Base-by-base conservation (phyloP, 2,888 invertebrate species). In the Cantharis lateralis region DNA sequence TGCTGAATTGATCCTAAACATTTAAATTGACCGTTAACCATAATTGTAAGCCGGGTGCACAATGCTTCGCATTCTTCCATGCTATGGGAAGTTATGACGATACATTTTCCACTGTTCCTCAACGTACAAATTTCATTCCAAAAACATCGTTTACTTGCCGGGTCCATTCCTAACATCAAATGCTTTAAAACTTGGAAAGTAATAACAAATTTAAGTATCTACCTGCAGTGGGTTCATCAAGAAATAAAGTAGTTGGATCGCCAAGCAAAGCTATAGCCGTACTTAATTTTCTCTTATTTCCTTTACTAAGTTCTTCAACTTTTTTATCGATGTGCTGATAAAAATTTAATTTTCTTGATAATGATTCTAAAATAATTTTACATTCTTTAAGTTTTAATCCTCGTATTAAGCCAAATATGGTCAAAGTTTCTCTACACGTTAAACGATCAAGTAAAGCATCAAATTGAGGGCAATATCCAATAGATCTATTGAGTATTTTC, bases 31-130 rank as follows among this genome's bases (percentile, higher is more conserved):
- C 95, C 95, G 86, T 94, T 93, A 20, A 94, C 94, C 95, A 95
- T 95, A 79, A 95, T 93, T 24, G 94, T 94, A 81, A 95, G 87
- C 10, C 94, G 89, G 5, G 93, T 92, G 86, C 95, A 95, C 48
- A 95, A 89, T 26, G 94, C 94, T 88, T 95, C 94, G 87, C 94
- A 94, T 87, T 95, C 95, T 88, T 94, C 94, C 93, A 95, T 94
- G 85, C 93, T 93, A 88, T 94, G 94, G 64, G 95, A 95, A 16
- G 95, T 96, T 78, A 95, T 90, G 77, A 96, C 90, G 72, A 95
- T 91, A 70, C 94, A 93, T 83, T 91, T 90, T 0, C 95, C 95
- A 0, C 91, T 88, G 71, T 92, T 91, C 66, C 93, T 89, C 66
- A 93, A 91, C 70, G 91, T 90, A 74, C 90, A 89, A 64, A 95